Evolutionary conservation across 2,113 vertebrate species (phyloP), one percentile per base, ranked within the genome.

Genomic region (Hucho hucho): DNA sequence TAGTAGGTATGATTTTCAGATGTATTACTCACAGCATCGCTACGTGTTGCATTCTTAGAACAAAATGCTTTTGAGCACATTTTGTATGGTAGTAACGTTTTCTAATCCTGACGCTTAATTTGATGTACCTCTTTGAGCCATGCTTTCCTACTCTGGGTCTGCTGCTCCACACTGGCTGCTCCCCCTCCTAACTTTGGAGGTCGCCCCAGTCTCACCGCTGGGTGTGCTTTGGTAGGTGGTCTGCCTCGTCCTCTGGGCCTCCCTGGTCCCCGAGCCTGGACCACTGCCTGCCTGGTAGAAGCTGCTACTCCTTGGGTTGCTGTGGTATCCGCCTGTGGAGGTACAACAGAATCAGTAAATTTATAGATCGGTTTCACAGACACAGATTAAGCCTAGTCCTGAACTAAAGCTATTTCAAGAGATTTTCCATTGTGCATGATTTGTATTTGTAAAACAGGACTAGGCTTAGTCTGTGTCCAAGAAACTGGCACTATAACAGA

Each of bases 71-170:
- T 43, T 43, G 37, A 43, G 37, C 37, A 43, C 37, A 43, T 43
- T 11, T 43, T 12, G 11, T 43, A 53, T 24, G 16, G 18, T 4
- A 49, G 37, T n/a, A 43, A 43, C 9, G 18, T 69, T 47, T 43
- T 46, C 20, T 68, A 26, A 63, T 63, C 37, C 37, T 37, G 37
- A 37, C 37, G 11, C 14, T 6, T 67, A 20, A 67, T 37, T 28
- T 2, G 18, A 43, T 43, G 16, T 86, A 97, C 96, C 95, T 98
- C 95, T 87, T 90, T 90, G 72, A 97, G 93, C 59, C 86, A 84
- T 68, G 92, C 93, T 85, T 91, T 94, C 79, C 93, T 93, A 85
- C 88, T 90, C 70, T 92, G 88, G 20, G 76, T 69, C 37, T 87
- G 93, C 75, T 88, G 93, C 56, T 94, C 92, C 47, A 88, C 28